These are phyloP conservation scores for Leuctra nigra DNA, from an alignment of 2,888 invertebrate genomes.

Conservation along the genomic window DNA sequence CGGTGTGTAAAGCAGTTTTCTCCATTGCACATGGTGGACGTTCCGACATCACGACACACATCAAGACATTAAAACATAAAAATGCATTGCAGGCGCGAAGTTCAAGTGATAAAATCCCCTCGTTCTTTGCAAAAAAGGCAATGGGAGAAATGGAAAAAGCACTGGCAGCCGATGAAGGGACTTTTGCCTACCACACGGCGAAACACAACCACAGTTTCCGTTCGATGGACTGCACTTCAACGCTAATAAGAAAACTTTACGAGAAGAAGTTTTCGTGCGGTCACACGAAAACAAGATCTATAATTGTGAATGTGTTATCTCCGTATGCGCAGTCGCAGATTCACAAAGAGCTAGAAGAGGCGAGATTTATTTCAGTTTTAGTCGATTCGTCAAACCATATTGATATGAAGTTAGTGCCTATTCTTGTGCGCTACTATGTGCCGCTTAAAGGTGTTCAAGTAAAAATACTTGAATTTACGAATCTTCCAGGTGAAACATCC, in stretches of 20 bases:
- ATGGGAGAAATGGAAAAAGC: neutral
- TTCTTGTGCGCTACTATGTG: neutral
- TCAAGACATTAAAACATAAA: neutral
- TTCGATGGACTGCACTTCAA: neutral
- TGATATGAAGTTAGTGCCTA: neutral
- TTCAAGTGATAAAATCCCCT: neutral
- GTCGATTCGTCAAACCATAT: neutral
- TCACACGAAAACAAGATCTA: neutral
- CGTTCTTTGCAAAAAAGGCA: neutral
- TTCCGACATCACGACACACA: neutral
- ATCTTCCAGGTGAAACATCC: conserved; percentile 7
- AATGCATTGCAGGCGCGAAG: neutral
- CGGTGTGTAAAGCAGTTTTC: neutral
- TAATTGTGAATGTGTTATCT: neutral
- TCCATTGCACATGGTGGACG: neutral
- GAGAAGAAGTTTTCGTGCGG: neutral
- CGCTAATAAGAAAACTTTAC: too few species aligned
- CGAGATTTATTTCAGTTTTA: neutral
- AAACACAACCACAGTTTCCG: neutral
- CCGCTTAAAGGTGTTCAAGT: neutral
- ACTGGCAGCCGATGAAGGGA: neutral
- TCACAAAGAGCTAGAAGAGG: neutral
- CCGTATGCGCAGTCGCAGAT: too few species aligned
- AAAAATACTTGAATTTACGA: conserved; percentile 13
- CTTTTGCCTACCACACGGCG: neutral